A percentile compares a stretch with the other conserved stretches of the same genome.
Evolutionary conservation across 2,797 vertebrate genomes (phyloP).

Genomic region (Ptychobarbus kaznakovi): DNA sequence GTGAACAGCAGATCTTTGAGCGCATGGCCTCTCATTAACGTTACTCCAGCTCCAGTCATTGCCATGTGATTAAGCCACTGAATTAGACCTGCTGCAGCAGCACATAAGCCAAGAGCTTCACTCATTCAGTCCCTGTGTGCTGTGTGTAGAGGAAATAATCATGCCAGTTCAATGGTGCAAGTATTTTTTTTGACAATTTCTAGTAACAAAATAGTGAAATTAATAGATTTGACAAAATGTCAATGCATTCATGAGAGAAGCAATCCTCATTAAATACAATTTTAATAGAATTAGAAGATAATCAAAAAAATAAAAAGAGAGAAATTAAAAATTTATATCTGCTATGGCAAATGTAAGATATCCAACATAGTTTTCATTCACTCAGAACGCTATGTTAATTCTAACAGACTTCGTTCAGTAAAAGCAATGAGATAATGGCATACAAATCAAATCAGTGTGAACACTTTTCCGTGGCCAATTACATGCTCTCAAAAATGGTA

Average conservation of each 20-base stretch:
- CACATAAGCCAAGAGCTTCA: background rate
- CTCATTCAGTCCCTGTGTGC: background rate
- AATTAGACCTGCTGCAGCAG: background rate
- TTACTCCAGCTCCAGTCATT: conserved; percentile 3
- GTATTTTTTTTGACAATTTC: background rate
- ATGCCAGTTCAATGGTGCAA: background rate
- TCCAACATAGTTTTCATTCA: too few relatives aligned
- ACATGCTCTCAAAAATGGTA: background rate
- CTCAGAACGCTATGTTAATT: too few relatives aligned
- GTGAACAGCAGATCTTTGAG: conserved; percentile 5
- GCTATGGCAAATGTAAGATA: background rate
- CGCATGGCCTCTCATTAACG: background rate
- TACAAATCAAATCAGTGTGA: background rate
- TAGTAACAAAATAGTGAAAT: background rate
- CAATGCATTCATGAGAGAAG: background rate
- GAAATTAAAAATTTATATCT: background rate
- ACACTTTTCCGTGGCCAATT: background rate
- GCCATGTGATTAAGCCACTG: conserved; percentile 16
- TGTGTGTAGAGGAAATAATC: background rate
- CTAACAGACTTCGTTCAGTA: too few relatives aligned
- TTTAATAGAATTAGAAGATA: too few relatives aligned
- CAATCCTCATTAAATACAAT: background rate
- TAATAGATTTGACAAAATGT: background rate
- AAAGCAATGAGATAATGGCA: background rate
- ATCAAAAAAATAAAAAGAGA: too few relatives aligned